Percentiles rank a stretch among this genome's conserved stretches.
Evolutionary conservation across 2,797 vertebrate genomes (phyloP).

Genomic region (Sebastes aleutianus): DNA sequence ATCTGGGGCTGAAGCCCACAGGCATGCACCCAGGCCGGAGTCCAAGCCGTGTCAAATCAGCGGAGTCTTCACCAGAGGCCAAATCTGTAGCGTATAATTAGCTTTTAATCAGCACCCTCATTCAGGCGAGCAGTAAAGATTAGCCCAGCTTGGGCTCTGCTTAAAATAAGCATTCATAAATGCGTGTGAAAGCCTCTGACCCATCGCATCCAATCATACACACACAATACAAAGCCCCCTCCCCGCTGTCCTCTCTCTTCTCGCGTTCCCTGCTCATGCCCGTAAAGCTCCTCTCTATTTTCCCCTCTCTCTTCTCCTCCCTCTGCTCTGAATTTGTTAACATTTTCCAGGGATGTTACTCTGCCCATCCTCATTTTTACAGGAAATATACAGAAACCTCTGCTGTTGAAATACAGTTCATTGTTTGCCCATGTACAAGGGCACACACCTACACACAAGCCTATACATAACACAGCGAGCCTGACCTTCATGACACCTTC

Average conservation of each 20-base stretch:
- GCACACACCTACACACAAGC: neutral
- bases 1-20: constrained; percentile 60
- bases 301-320: neutral
- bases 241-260: constrained; percentile 30
- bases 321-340: constrained; percentile 27
- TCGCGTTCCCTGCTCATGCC: constrained; percentile 4
- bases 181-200: constrained; percentile 77
- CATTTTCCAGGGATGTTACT: constrained; percentile 17
- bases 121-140: constrained; percentile 77
- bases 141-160: constrained; percentile 73
- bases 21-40: constrained; percentile 58
- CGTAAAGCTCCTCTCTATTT: constrained; percentile 32
- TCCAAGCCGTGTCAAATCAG: constrained; percentile 76
- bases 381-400: neutral
- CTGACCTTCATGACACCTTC: constrained; percentile 48
- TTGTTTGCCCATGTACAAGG: constrained; percentile 3
- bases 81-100: constrained; percentile 86
- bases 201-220: constrained; percentile 71
- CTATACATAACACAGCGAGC: constrained; percentile 8
- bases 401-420: neutral
- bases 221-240: constrained; percentile 53
- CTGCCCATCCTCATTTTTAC: neutral
- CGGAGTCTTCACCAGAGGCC: constrained; percentile 78
- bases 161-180: constrained; percentile 81
- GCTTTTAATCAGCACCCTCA: constrained; percentile 84